phyloP scores from a whole-genome alignment of 2,113 vertebrate species.

The Rhabdomys dilectus region DNA sequence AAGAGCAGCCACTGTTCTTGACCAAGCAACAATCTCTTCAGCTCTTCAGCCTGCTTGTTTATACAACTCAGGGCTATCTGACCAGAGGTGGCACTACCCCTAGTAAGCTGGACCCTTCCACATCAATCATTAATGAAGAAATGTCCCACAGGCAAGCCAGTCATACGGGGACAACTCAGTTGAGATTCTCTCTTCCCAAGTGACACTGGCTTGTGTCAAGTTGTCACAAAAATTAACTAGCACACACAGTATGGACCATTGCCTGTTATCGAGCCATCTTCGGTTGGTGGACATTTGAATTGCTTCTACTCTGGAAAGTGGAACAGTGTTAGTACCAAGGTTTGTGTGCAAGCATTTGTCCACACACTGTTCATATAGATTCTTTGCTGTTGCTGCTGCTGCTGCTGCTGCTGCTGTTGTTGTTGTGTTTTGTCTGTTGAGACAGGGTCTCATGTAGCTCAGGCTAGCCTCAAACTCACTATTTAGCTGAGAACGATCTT shows the following conservation, averaged over 20 bases:
- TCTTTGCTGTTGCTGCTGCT: not conserved
- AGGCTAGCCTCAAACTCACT: not conserved
- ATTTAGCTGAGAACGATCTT: not conserved
- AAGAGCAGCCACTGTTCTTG: not conserved
- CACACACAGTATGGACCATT: not conserved
- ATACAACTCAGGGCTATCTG: not conserved
- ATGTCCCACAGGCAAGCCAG: not conserved
- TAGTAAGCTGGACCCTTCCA: not conserved
- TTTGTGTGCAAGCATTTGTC: not conserved
- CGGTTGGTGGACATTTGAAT: not conserved
- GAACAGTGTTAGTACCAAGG: not conserved
- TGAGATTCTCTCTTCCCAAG: not conserved
- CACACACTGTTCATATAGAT: not conserved
- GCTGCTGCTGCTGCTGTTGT: no score
- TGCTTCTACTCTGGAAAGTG: not conserved
- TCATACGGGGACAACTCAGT: not conserved
- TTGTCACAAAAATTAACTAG: not conserved
- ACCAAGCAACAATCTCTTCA: not conserved
- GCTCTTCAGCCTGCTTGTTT: not conserved
- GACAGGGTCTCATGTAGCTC: not conserved
- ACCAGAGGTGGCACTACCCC: not conserved
- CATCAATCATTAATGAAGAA: not conserved
- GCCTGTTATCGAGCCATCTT: not conserved
- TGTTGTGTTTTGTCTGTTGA: not conserved
- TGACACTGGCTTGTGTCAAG: not conserved